These are phyloP conservation scores for Epiblema foenella DNA, from an alignment of 2,888 invertebrate genomes.

Conservation along the genomic window DNA sequence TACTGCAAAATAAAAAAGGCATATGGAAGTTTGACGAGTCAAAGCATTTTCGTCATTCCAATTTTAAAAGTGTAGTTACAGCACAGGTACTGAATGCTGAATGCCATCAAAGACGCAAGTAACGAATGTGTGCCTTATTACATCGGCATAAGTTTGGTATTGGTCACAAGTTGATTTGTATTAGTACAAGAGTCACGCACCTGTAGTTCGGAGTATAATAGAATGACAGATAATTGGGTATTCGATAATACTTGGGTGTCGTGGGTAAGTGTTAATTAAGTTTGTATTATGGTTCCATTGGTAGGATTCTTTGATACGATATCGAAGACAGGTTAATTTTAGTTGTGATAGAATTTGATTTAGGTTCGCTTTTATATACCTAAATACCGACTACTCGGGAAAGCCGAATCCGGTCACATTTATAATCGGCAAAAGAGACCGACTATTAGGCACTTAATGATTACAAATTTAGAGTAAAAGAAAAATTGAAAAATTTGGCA, in stretches of 20 bases:
- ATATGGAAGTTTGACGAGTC: not conserved
- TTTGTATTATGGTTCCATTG: not conserved
- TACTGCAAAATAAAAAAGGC: not conserved
- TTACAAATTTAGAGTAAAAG: too few species aligned
- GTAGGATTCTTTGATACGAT: not conserved
- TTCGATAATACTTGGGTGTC: constrained; percentile 10
- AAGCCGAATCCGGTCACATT: too few species aligned
- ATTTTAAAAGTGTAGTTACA: not conserved
- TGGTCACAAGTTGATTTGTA: not conserved
- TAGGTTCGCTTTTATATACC: too few species aligned
- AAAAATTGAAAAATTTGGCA: too few species aligned
- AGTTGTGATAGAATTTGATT: too few species aligned
- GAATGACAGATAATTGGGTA: constrained; percentile 19
- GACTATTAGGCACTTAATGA: too few species aligned
- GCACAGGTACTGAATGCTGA: not conserved
- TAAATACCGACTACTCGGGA: too few species aligned
- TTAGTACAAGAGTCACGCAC: constrained; percentile 30
- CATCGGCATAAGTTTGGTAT: not conserved
- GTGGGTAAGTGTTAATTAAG: not conserved
- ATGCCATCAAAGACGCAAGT: not conserved
- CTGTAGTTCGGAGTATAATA: constrained; percentile 5
- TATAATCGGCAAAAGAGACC: too few species aligned
- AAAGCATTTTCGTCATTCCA: not conserved
- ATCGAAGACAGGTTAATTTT: not conserved
- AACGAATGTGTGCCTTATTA: not conserved